Evolutionary conservation across 2,797 vertebrate species (phyloP).

Genomic region (Enteromius anoplus): DNA sequence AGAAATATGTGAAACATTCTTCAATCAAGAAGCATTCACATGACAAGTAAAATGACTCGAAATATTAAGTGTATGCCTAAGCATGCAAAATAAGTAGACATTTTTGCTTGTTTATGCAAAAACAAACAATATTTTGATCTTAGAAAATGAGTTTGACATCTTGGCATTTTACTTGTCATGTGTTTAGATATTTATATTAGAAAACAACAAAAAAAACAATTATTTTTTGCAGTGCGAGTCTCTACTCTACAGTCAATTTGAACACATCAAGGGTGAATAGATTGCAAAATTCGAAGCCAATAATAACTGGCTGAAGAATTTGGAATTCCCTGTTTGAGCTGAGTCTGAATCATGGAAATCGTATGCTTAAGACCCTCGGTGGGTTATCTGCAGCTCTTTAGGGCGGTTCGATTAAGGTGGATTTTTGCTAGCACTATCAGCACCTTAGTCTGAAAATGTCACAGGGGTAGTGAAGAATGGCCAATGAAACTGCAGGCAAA

Average conservation of each 20-base stretch:
- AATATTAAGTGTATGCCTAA: too few relatives aligned
- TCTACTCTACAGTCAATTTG: background rate
- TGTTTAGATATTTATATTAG: too few relatives aligned
- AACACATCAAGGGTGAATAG: background rate
- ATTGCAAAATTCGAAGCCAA: slow-evolving; percentile 14
- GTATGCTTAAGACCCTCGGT: slow-evolving; percentile 22
- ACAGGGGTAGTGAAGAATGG: slow-evolving; percentile 36
- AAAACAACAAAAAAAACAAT: too few relatives aligned
- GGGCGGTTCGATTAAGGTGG: slow-evolving; percentile 30
- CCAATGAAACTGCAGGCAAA: slow-evolving; percentile 44
- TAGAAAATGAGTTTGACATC: too few relatives aligned
- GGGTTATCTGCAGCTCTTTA: slow-evolving; percentile 32
- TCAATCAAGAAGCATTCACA: background rate
- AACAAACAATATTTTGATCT: background rate
- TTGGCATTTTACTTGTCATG: too few relatives aligned
- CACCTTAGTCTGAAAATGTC: slow-evolving; percentile 46
- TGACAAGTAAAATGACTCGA: background rate
- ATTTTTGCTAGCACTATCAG: slow-evolving; percentile 48
- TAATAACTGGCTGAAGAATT: background rate
- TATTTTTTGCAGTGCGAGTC: background rate
- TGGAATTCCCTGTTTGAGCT: slow-evolving; percentile 10
- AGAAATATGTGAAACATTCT: background rate
- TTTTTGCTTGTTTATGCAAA: background rate
- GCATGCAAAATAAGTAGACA: background rate
- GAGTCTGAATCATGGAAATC: slow-evolving; percentile 27